Base-by-base conservation (phyloP, 2,113 vertebrate species). In the Cheilinus undulatus region DNA sequence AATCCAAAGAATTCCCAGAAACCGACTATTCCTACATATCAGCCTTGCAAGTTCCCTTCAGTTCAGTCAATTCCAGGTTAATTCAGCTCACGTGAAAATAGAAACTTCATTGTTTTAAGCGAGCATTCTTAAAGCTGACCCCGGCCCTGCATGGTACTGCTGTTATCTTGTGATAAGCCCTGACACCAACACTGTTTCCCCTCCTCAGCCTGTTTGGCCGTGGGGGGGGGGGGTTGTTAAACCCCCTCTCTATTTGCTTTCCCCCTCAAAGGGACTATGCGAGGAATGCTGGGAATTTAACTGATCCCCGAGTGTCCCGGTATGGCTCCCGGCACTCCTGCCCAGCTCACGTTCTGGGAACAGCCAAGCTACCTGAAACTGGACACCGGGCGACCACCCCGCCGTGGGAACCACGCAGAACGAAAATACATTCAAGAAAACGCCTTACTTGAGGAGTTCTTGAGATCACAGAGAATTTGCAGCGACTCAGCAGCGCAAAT, bases 201-300 rank as follows among this genome's bases (percentile, higher is more conserved):
- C 72, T 80, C 67, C 65, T 73, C 71, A 23, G 75, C 58, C 61
- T 75, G 73, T 50, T 68, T 61, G 72, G 69, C 82, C 73, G 75
- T 86, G 87, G 73, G 64, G 57, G 77, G 13, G 69, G 62, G 73
- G 45, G 75, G 73, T 4, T 14, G 45, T 63, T 82, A 84, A 89
- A 86, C 72, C 82, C 78, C 80, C 60, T 83, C 80, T 87, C 65
- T 91, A 88, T 91, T 91, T 88, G 83, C 88, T 85, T 89, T 86
- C 84, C 78, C 40, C 85, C 83, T 91, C 86, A 88, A 88, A 90
- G 85, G 65, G 90, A 85, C 85, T 90, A 91, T 90, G 86, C 24
- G 36, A 83, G 82, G 90, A 91, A 91, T 91, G 85, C 66, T 0
- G 74, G 88, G 90, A 91, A 91, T 91, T 61, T 50, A 42, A 90